Percentiles rank a stretch among this genome's conserved stretches.
phyloP scores from a whole-genome alignment of 2,888 invertebrate genomes.

The Polymixis lichenea region DNA sequence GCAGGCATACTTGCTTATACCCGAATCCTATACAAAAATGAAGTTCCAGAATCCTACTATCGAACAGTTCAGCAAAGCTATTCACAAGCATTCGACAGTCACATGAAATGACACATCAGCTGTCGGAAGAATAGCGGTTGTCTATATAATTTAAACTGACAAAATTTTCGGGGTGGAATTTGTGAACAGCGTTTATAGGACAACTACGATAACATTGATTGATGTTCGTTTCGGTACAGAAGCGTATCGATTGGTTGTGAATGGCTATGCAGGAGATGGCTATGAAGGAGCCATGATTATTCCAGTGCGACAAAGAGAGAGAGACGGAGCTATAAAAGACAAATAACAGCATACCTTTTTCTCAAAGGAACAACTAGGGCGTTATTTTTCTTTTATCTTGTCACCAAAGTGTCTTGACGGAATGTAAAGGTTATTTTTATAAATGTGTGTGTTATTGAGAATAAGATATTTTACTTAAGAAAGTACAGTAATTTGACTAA shows the following conservation, averaged over 20 bases:
- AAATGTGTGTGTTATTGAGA: not conserved
- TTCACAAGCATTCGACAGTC: no score
- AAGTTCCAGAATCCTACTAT: not conserved
- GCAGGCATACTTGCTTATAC: not conserved
- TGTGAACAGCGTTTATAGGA: no score
- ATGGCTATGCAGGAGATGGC: no score
- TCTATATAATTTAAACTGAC: no score
- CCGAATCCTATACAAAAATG: not conserved
- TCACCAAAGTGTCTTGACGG: conserved; percentile 50
- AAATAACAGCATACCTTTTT: conserved; percentile 10
- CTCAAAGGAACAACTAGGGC: not conserved
- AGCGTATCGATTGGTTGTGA: no score
- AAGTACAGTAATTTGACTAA: conserved; percentile 37
- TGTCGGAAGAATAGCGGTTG: no score
- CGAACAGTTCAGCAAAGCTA: not conserved
- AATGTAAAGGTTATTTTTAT: conserved; percentile 8
- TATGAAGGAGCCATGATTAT: not conserved
- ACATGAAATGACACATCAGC: no score
- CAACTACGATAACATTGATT: no score
- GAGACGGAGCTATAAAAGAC: not conserved
- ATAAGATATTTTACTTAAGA: conserved; percentile 9
- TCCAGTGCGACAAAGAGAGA: not conserved
- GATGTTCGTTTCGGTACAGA: no score
- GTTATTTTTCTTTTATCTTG: not conserved
- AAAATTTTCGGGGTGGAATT: no score